Conservation (phyloP, 1,140 invertebrate species). For the Stegodyphus mimosarum region DNA sequence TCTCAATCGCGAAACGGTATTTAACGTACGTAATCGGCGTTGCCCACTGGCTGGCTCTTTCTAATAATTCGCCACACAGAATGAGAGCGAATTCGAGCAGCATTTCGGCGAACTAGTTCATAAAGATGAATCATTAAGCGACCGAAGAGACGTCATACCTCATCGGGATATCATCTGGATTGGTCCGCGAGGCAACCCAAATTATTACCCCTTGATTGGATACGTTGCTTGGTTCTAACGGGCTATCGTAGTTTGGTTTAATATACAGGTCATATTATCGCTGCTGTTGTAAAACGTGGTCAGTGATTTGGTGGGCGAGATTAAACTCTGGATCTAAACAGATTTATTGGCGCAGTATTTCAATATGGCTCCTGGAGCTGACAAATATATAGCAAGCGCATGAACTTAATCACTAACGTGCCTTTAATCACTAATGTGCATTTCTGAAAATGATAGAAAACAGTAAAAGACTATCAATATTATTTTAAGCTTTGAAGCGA, state of each 20-base stretch:
- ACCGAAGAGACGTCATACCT: constrained; percentile 9
- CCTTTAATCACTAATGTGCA: too few species aligned
- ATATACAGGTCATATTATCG: constrained; percentile 18
- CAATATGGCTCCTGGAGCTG: not conserved
- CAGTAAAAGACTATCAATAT: too few species aligned
- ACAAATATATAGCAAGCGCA: too few species aligned
- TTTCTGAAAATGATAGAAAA: too few species aligned
- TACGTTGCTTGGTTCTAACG: not conserved
- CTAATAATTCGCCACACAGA: not conserved
- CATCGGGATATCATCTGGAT: constrained; percentile 6
- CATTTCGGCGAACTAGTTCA: not conserved
- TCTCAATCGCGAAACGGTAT: not conserved
- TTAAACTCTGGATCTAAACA: constrained; percentile 2
- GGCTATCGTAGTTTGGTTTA: not conserved
- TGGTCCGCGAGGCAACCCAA: constrained; percentile 2
- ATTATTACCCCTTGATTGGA: constrained; percentile 7
- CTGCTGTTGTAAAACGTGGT: not conserved
- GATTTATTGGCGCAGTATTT: not conserved
- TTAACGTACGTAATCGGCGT: constrained; percentile 11
- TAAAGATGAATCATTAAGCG: constrained; percentile 21
- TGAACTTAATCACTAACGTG: too few species aligned
- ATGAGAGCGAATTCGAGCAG: constrained; percentile 2
- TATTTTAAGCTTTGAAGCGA: too few species aligned
- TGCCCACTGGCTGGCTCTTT: constrained; percentile 6
- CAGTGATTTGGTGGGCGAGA: constrained; percentile 1